Evolutionary conservation across 2,113 vertebrate genomes (phyloP), one percentile per base, ranked within the genome.

Genomic region (Eudyptes chrysolophus): DNA sequence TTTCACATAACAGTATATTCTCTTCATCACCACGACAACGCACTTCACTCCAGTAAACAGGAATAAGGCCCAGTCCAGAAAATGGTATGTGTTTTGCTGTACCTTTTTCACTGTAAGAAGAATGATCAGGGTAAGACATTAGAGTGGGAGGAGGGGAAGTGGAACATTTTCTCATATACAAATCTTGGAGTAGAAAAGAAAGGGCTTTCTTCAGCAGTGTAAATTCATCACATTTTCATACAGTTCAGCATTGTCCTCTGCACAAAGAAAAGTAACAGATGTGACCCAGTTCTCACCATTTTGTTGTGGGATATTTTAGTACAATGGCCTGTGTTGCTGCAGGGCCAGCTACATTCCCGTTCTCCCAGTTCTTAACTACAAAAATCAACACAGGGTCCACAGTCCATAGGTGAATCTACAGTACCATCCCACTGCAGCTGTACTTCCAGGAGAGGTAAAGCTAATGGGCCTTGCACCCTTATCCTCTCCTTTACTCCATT

Each of bases 1-100:
- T 99, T 69, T 98, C 97, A 97, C 99, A 99, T 64, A 98, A 98
- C 71, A 99, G 96, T 94, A 99, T 98, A 92, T 98, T 99, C 92
- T 98, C 97, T 97, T 99, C 99, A 44, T 99, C 98, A 89, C 99
- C 99, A 64, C 72, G 97, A 98, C 99, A 99, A 87, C 74, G 98
- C 54, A 99, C 98, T 14, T 98, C 96, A 78, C 86, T 98, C 99
- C 99, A 99, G 74, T 99, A 98, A 94, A 99, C 44, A 52, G 98
- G 98, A 94, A 97, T 93, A 92, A 96, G 90, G 89, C 97, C 97
- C 75, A 97, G 96, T 85, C 91, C 97, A 82, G 99, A 98, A 84
- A 99, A 89, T 3, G 97, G 96, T 78, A 96, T 97, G 64, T 98
- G 96, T 64, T 98, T 98, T 36, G 99, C 98, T 55, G 89, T 97